Base-by-base conservation (phyloP, 2,888 invertebrate genomes). In the Trachelus tabidus region DNA sequence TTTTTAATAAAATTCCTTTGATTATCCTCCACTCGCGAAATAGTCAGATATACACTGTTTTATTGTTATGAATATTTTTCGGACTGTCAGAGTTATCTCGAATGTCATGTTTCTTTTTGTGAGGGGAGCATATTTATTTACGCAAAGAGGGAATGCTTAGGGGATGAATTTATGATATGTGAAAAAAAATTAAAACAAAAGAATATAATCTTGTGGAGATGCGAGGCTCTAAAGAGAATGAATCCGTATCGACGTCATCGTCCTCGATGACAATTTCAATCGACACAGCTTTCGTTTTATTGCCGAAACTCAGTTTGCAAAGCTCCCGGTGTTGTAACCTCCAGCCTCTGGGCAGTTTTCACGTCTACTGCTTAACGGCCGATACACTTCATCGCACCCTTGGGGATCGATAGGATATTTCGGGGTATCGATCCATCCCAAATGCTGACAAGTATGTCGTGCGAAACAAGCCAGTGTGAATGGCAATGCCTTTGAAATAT, bases 381-480 rank as follows among this genome's bases (percentile, higher is more conserved):
- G 77, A 77, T 77, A 77, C 77, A 73, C 77, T 77, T 77, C 34
- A 74, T 69, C 68, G 34, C 73, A 73, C 73, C 37, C 68, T n/a
- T 11, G 77, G 68, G 77, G 56, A 77, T 73, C 77, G 73, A 77
- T 77, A 73, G 69, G 77, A 74, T 73, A 77, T 77, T 77, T 77
- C 33, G 34, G 77, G 77, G 73, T 77, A 77, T 77, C 77, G 77
- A 73, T 74, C 77, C 56, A 56, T 56, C 23, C 56, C 9, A 56
- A 56, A 23, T 23, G 23, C 56, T 56, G 56, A 56, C 56, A 23
- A 56, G 56, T 9, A 23, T 56, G 56, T 23, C 56, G 56, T 56
- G 56, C 9, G 56, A 56, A 56, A 56, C 56, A 23, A 56, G 56
- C 56, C 23, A 9, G 56, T 23, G 56, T 56, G 23, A 56, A 56